A percentile compares a stretch with the other conserved stretches of the same genome.
These are phyloP conservation scores for Ameiurus melas DNA, from an alignment of 2,113 vertebrate genomes.

Conservation along the genomic window DNA sequence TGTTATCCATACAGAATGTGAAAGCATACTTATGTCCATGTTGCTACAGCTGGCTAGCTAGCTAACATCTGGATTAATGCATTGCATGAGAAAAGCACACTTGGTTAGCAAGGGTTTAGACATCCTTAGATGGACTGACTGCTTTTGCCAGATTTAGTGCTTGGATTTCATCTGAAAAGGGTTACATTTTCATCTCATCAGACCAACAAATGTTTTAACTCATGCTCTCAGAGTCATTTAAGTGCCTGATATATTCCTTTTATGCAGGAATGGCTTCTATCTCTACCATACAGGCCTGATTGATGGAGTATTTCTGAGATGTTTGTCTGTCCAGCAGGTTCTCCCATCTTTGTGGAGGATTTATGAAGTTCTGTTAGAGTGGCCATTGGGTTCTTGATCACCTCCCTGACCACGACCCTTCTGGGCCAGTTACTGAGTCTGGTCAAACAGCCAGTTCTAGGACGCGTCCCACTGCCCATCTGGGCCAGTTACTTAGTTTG, in stretches of 20 bases:
- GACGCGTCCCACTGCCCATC: no score
- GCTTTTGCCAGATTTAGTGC: background rate
- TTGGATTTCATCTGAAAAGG: background rate
- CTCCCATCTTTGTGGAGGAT: background rate
- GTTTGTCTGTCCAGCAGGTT: background rate
- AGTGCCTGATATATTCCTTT: background rate
- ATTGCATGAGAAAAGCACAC: background rate
- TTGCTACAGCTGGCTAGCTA: background rate
- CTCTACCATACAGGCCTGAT: background rate
- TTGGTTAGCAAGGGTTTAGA: background rate
- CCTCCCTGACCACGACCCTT: background rate
- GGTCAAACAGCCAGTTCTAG: no score
- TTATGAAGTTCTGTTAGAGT: background rate
- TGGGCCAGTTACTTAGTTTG: no score
- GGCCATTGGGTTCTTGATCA: background rate
- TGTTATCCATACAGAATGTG: background rate
- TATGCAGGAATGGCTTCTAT: background rate
- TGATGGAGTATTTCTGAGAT: background rate
- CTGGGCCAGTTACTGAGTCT: no score
- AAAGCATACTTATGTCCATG: background rate
- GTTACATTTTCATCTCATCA: background rate
- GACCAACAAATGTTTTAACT: background rate
- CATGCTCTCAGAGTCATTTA: background rate
- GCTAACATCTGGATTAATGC: background rate
- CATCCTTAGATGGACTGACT: background rate